Evolutionary conservation across 1,140 invertebrate genomes (phyloP).

Genomic region (Orius insidiosus): DNA sequence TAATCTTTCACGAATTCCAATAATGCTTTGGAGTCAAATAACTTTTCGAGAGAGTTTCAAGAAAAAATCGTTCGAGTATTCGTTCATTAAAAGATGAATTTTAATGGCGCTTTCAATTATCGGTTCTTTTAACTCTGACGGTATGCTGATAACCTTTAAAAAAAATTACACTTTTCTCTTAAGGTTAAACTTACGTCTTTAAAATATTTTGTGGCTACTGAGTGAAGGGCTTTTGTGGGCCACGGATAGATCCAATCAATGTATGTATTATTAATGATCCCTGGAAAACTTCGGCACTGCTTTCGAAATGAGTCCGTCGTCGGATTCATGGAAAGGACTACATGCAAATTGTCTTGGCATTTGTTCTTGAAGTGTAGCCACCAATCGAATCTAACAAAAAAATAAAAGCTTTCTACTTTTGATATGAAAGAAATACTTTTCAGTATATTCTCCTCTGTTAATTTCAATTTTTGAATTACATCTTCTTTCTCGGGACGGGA

Average conservation of each 20-base stretch:
- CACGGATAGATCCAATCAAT: slow-evolving; percentile 87
- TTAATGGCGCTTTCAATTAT: slow-evolving; percentile 68
- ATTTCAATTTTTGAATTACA: no score
- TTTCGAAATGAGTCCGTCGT: slow-evolving; percentile 59
- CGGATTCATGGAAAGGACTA: slow-evolving; percentile 77
- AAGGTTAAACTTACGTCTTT: slow-evolving; percentile 31
- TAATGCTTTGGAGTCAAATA: slow-evolving; percentile 83
- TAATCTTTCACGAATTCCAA: slow-evolving; percentile 70
- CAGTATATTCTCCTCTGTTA: no score
- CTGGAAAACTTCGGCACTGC: slow-evolving; percentile 75
- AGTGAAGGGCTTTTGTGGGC: slow-evolving; percentile 69
- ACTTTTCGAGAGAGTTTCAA: slow-evolving; percentile 54
- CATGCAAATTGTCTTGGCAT: slow-evolving; percentile 63
- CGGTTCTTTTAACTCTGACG: slow-evolving; percentile 32
- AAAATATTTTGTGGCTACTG: slow-evolving; percentile 64
- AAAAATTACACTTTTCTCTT: not conserved
- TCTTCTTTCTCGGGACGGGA: no score
- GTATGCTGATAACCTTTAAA: no score
- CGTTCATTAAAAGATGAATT: slow-evolving; percentile 52
- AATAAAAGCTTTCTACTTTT: no score
- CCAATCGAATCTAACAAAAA: no score
- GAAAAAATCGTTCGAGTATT: slow-evolving; percentile 54
- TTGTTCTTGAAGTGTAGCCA: slow-evolving; percentile 48
- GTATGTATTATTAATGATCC: slow-evolving; percentile 80
- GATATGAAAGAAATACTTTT: no score